Evolutionary conservation across 2,113 vertebrate genomes (phyloP).

Genomic region (Onychostoma macrolepis): DNA sequence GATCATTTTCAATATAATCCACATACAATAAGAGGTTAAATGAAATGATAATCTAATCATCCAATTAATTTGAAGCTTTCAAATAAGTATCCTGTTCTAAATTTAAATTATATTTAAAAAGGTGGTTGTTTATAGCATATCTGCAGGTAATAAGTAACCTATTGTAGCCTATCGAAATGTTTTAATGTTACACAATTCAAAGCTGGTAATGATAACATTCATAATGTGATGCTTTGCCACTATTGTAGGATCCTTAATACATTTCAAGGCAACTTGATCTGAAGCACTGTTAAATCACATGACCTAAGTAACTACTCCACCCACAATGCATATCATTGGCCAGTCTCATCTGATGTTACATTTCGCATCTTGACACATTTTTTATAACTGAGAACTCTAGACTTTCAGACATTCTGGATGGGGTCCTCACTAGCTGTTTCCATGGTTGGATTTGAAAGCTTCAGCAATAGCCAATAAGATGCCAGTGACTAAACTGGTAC

Average conservation of each 20-base stretch:
- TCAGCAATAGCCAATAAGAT: constrained; percentile 35
- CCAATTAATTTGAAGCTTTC: neutral
- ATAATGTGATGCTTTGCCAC: neutral
- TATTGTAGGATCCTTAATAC: neutral
- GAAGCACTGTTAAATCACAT: neutral
- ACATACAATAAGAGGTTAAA: neutral
- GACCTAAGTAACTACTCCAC: constrained; percentile 32
- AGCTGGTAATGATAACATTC: neutral
- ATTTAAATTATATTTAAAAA: neutral
- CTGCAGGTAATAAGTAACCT: neutral
- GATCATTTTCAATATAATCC: neutral
- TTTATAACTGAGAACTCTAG: constrained; percentile 35
- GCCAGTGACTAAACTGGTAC: constrained; percentile 34
- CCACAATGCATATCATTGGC: constrained; percentile 24
- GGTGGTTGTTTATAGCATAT: neutral
- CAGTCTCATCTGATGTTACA: neutral
- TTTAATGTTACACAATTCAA: neutral
- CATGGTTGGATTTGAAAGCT: constrained; percentile 30
- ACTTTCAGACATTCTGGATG: neutral
- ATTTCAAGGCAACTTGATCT: neutral
- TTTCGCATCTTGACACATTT: constrained; percentile 6
- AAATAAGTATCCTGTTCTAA: neutral
- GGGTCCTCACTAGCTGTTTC: neutral
- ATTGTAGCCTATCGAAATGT: neutral
- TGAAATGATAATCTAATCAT: neutral